Percentiles rank a stretch among this genome's conserved stretches.
Conservation (phyloP, 2,888 invertebrate species). For the Coelinius sp. region DNA sequence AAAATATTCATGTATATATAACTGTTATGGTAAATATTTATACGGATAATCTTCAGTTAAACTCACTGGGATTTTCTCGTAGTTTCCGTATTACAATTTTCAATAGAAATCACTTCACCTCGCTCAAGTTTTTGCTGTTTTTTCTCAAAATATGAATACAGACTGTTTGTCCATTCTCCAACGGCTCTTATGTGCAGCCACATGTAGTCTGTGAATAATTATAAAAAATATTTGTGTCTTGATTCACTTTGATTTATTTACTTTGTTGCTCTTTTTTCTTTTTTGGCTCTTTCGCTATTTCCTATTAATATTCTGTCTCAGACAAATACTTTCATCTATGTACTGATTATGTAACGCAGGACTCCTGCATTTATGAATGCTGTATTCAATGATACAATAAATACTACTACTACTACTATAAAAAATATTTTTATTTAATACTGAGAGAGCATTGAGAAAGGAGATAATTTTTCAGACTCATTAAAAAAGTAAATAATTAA, state of each 20-base stretch:
- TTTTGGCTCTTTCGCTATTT: too few species aligned
- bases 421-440: too few species aligned
- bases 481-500: constrained; percentile 13
- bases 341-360: too few species aligned
- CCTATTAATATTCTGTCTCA: too few species aligned
- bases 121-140: constrained; percentile 84
- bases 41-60: background rate
- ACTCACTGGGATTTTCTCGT: constrained; percentile 57
- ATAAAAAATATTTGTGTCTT: background rate
- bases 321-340: too few species aligned
- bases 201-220: constrained; percentile 79
- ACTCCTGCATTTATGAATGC: too few species aligned
- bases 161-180: constrained; percentile 93
- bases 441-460: background rate
- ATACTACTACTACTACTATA: too few species aligned
- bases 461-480: background rate
- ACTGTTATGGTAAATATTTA: background rate
- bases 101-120: constrained; percentile 74
- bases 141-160: constrained; percentile 87
- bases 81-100: constrained; percentile 54
- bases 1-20: background rate
- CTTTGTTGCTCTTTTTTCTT: too few species aligned
- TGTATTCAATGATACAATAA: too few species aligned
- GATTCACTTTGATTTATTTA: too few species aligned
- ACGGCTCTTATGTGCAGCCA: constrained; percentile 95